A percentile compares a stretch with the other conserved stretches of the same genome.
Conservation (phyloP, 30 jellyfish, hydroid and myxozoan species). For the Sanderia malayensis region DNA sequence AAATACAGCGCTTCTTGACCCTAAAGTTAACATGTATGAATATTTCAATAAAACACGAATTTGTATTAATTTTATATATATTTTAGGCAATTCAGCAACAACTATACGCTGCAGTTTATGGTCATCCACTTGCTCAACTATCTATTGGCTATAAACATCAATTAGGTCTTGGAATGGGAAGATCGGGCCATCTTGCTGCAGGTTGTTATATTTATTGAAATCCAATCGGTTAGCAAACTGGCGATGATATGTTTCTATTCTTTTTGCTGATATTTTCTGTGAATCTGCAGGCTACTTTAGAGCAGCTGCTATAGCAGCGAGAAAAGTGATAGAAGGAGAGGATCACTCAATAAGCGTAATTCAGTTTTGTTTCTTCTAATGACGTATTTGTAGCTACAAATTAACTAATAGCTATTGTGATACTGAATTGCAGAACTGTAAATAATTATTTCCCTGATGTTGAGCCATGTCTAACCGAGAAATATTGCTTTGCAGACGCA, state of each 20-base stretch:
- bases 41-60: too few relatives aligned
- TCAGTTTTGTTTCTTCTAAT: neutral
- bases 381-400: too few relatives aligned
- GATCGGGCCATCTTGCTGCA: conserved; percentile 36
- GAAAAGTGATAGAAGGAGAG: conserved; percentile 41
- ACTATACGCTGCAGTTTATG: conserved; percentile 47
- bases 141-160: conserved; percentile 67
- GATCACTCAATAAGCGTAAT: conserved; percentile 32
- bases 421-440: too few relatives aligned
- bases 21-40: too few relatives aligned
- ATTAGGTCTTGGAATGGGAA: conserved; percentile 40
- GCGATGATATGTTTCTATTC: too few relatives aligned
- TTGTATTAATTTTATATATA: too few relatives aligned
- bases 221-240: too few relatives aligned
- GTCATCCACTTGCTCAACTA: conserved; percentile 56
- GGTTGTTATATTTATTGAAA: too few relatives aligned
- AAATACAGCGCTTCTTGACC: too few relatives aligned
- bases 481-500: conserved; percentile 49
- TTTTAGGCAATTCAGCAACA: conserved; percentile 30
- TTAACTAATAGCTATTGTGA: too few relatives aligned
- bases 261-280: conserved; percentile 1
- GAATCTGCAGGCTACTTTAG: conserved; percentile 32
- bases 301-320: conserved; percentile 59
- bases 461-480: too few relatives aligned
- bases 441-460: too few relatives aligned